phyloP scores from a whole-genome alignment of 2,888 invertebrate species.

The Phengaris arion region DNA sequence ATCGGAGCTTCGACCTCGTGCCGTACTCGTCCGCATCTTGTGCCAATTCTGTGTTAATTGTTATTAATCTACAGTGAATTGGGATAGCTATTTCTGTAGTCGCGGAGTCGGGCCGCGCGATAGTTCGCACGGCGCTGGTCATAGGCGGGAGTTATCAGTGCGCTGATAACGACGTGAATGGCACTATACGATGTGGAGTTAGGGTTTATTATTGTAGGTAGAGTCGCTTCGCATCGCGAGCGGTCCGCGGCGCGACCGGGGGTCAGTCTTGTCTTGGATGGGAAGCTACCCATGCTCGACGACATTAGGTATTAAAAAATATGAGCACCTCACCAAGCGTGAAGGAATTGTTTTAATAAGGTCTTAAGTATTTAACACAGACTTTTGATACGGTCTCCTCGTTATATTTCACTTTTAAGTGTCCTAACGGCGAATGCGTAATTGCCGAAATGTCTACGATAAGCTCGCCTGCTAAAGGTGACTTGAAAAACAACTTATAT shows the following conservation, averaged over 20 bases:
- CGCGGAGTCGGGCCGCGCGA: slow-evolving; percentile 28
- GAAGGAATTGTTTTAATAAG: not conserved
- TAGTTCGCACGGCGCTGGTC: slow-evolving; percentile 27
- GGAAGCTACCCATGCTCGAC: slow-evolving; percentile 32
- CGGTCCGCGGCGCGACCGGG: slow-evolving; percentile 47
- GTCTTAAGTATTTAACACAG: not conserved
- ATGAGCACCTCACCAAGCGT: slow-evolving; percentile 8
- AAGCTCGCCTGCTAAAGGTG: slow-evolving; percentile 22
- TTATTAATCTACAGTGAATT: slow-evolving; percentile 39
- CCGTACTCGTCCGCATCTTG: slow-evolving; percentile 37
- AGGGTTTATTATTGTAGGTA: slow-evolving; percentile 52
- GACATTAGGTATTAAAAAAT: slow-evolving; percentile 31
- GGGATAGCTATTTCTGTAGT: slow-evolving; percentile 39
- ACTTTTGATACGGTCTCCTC: slow-evolving; percentile 10
- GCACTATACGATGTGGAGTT: slow-evolving; percentile 45
- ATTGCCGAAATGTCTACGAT: slow-evolving; percentile 24
- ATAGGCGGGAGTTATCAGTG: slow-evolving; percentile 54
- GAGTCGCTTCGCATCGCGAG: slow-evolving; percentile 47
- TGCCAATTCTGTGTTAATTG: slow-evolving; percentile 42
- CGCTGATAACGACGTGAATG: slow-evolving; percentile 66
- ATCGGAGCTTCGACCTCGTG: slow-evolving; percentile 47
- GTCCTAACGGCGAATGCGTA: slow-evolving; percentile 15
- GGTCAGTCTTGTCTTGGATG: slow-evolving; percentile 52
- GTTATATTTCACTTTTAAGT: slow-evolving; percentile 26
- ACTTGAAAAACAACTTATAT: slow-evolving; percentile 26